phyloP scores from a whole-genome alignment of 2,888 invertebrate genomes.

The Ichneumon xanthorius region DNA sequence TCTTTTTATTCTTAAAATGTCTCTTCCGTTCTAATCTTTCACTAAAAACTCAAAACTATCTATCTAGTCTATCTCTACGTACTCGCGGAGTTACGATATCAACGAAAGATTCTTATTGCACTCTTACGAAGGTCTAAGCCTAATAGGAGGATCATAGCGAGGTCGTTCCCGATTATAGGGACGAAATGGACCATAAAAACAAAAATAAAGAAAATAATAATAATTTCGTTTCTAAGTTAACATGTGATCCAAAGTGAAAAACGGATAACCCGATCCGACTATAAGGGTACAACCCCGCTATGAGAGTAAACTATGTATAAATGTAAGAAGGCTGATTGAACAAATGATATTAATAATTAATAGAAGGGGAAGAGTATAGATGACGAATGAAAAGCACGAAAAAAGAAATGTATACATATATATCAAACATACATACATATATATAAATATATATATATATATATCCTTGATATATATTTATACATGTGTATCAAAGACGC shows the following conservation, averaged over 20 bases:
- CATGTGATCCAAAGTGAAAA: neutral
- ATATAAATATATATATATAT: neutral
- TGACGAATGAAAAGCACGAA: conserved; percentile 47
- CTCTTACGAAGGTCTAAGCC: conserved; percentile 73
- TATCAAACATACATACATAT: conserved; percentile 5
- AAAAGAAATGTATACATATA: conserved; percentile 46
- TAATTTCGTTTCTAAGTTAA: conserved; percentile 1
- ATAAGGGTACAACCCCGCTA: conserved; percentile 53
- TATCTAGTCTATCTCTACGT: conserved; percentile 61
- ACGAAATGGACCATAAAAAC: conserved; percentile 18
- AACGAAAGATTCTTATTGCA: conserved; percentile 72
- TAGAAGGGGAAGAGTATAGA: conserved; percentile 44
- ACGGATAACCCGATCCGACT: conserved; percentile 24
- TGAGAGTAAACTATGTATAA: conserved; percentile 29
- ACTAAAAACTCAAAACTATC: conserved; percentile 31
- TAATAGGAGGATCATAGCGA: conserved; percentile 63
- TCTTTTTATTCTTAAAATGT: conserved; percentile 23
- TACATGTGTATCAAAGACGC: conserved; percentile 44
- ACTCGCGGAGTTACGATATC: conserved; percentile 2
- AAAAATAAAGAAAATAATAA: conserved; percentile 6
- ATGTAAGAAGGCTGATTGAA: conserved; percentile 20
- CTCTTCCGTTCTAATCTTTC: conserved; percentile 21
- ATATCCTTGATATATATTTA: conserved; percentile 28
- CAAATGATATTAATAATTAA: conserved; percentile 49
- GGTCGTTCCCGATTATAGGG: conserved; percentile 43